phyloP scores from a whole-genome alignment of 2,113 vertebrate species.

The Apteryx mantelli region DNA sequence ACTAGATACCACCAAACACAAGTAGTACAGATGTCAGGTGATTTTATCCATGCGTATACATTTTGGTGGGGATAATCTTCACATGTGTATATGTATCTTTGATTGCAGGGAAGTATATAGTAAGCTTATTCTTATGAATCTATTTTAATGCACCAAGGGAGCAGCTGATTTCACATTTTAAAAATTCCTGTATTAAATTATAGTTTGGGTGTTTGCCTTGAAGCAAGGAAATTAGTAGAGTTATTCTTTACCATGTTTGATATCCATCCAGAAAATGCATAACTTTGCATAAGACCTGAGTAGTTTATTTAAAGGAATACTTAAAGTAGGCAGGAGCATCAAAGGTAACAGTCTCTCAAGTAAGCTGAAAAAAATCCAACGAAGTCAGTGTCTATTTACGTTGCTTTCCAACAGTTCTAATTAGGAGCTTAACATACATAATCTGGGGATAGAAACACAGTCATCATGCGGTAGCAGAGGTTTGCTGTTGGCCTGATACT shows the following conservation, averaged over 20 bases:
- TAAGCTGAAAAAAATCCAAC: background rate
- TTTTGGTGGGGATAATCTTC: rapidly evolving
- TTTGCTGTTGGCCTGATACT: background rate
- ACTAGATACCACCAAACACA: background rate
- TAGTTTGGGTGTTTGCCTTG: rapidly evolving
- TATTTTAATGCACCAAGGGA: rapidly evolving
- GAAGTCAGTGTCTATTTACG: background rate
- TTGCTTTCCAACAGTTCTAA: background rate
- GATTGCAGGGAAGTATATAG: rapidly evolving
- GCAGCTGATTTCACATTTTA: rapidly evolving
- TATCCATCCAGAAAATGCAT: rapidly evolving
- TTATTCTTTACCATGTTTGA: rapidly evolving
- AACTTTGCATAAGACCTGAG: rapidly evolving
- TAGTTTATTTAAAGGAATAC: rapidly evolving
- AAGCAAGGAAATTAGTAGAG: rapidly evolving
- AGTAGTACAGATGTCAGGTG: rapidly evolving
- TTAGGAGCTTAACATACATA: background rate
- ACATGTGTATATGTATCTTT: rapidly evolving
- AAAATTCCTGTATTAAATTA: background rate
- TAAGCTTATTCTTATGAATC: background rate
- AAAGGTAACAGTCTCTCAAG: background rate
- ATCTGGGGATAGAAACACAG: rapidly evolving
- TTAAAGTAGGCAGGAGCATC: background rate
- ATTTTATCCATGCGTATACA: rapidly evolving
- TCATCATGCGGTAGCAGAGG: rapidly evolving